Conservation (phyloP, 2,797 vertebrate species). For the Sebastes taczanowskii region DNA sequence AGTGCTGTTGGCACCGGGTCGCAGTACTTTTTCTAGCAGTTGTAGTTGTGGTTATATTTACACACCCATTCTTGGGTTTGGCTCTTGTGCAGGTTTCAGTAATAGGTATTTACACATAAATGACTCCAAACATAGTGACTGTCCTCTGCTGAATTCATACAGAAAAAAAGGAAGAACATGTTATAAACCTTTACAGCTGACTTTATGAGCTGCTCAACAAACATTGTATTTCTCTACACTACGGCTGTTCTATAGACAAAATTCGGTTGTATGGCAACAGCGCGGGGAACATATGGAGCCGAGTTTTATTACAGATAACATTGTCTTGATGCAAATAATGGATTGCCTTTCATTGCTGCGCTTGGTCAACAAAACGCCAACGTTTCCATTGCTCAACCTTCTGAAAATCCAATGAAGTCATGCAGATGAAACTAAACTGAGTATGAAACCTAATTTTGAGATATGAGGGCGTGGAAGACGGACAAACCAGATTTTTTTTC, state of each 20-base stretch:
- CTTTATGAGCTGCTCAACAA: slow-evolving; percentile 6
- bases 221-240: background rate
- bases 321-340: background rate
- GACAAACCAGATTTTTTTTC: too few relatives aligned
- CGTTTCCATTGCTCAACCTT: background rate
- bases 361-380: slow-evolving; percentile 7
- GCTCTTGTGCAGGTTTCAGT: background rate
- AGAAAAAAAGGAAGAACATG: background rate
- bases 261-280: background rate
- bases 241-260: background rate
- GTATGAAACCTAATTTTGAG: background rate
- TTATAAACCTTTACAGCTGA: background rate
- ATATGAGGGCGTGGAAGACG: background rate
- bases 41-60: background rate
- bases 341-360: background rate
- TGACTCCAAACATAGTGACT: background rate
- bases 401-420: background rate
- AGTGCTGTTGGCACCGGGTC: slow-evolving; percentile 15
- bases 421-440: too few relatives aligned
- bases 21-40: background rate
- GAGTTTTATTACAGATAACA: slow-evolving; percentile 2
- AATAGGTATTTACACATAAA: background rate
- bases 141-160: background rate
- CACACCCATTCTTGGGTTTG: background rate
- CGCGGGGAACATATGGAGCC: background rate